Percentiles rank a stretch among this genome's conserved stretches.
These are phyloP conservation scores for Cyaniris semiargus DNA, from an alignment of 2,888 invertebrate species.

Conservation along the genomic window DNA sequence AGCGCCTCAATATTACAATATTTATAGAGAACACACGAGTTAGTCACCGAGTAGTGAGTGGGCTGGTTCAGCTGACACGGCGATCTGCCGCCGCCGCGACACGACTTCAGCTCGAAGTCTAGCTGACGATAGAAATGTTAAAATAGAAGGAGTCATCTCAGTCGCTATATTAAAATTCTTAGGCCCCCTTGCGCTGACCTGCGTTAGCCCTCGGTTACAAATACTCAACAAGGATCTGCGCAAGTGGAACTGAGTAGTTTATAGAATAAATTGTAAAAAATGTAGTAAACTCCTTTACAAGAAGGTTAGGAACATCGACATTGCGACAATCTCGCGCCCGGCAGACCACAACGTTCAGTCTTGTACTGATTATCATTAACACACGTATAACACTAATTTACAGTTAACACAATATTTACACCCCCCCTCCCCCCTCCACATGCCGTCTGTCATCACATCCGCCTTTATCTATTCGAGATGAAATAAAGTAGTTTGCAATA, in stretches of 20 bases:
- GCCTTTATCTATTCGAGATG: not conserved
- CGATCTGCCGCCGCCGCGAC: not conserved
- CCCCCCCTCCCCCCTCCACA: not conserved
- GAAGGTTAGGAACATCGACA: not conserved
- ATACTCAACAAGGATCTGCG: not conserved
- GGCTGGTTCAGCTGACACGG: not conserved
- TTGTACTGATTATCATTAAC: not conserved
- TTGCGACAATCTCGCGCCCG: not conserved
- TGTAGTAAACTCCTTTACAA: not conserved
- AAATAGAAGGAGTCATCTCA: not conserved
- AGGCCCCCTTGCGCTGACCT: not conserved
- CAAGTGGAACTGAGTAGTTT: not conserved
- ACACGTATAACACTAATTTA: not conserved
- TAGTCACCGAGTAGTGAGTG: not conserved
- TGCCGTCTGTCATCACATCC: not conserved
- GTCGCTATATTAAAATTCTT: no score
- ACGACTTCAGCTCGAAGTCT: no score
- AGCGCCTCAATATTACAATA: not conserved
- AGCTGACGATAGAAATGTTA: not conserved
- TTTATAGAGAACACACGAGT: not conserved
- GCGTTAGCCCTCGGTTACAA: not conserved
- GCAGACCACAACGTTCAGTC: not conserved
- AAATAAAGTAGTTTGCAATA: not conserved
- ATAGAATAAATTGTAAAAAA: not conserved
- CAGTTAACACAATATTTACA: conserved; percentile 3